These are phyloP conservation scores for Eospalax fontanierii DNA, from an alignment of 2,797 vertebrate species.

Conservation along the genomic window DNA sequence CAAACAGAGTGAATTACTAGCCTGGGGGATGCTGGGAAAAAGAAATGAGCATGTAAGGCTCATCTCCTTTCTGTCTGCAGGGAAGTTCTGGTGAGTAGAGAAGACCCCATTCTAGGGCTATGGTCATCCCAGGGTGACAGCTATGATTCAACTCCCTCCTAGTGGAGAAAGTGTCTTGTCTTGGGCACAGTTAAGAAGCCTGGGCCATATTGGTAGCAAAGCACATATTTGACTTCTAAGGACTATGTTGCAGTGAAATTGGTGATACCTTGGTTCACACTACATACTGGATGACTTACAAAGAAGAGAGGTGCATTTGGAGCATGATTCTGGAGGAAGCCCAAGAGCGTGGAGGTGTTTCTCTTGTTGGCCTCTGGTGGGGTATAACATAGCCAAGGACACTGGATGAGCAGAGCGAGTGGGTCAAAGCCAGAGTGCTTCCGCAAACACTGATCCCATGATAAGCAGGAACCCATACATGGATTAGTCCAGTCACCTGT, in stretches of 20 bases:
- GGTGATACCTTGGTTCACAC: too few relatives aligned
- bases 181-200: background rate
- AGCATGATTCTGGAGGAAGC: background rate
- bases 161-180: background rate
- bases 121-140: background rate
- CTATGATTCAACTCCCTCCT: background rate
- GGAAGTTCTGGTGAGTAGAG: background rate
- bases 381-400: background rate
- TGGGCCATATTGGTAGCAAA: background rate
- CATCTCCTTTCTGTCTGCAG: too few relatives aligned
- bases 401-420: background rate
- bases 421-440: background rate
- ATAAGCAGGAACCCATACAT: background rate
- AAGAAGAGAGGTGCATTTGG: background rate
- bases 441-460: too few relatives aligned
- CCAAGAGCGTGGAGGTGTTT: background rate
- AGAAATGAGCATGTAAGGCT: background rate
- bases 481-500: background rate
- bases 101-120: background rate
- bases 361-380: background rate
- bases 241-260: too few relatives aligned
- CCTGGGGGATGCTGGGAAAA: background rate
- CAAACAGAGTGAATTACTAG: too few relatives aligned
- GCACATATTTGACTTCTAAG: background rate
- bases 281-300: background rate